Base-by-base conservation (phyloP, 2,888 invertebrate genomes). In the Eudemis profundana region DNA sequence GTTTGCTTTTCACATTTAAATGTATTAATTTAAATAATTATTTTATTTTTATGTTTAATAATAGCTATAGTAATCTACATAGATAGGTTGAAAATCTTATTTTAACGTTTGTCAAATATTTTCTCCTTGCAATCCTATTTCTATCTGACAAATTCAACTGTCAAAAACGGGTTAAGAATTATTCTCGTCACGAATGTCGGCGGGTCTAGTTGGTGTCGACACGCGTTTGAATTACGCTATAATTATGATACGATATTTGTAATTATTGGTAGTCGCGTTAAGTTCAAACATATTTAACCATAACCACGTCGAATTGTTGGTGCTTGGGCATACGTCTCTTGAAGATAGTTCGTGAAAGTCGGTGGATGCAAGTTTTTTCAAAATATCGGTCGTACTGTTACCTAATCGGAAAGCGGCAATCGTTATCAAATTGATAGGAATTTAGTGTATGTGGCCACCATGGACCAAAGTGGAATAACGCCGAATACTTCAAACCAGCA, bases 401-500 rank as follows among this genome's bases (percentile, higher is more conserved):
- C 61, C 62, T 66, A 61, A 66, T 66, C 62, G 29, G 56, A 66
- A 56, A 61, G 66, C 49, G 66, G 36, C 44, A 49, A 50, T 50
- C 49, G 23, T 38, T 68, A 72, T 72, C 71, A 87, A 7, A 10
- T 78, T 74, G 67, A 68, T 72, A 73, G 65, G 59, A 69, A 72
- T 70, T 69, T 72, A 68, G 72, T 70, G 75, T 77, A 67, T 62
- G 70, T 74, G 73, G 70, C 68, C 81, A 89, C 77, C 69, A 95
- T 94, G 94, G 94, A 94, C 83, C 90, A 94, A 70, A 89, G 91
- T 78, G 87, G 91, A 70, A 93, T 94, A 74, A 93, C 94, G 67
- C 89, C 94, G 68, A 94, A 94, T 76, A 93, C 93, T 76, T 94
- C 94, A 27, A 93, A 94, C 81, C 94, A 94, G 82, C 93, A 94